phyloP scores from a whole-genome alignment of 1,140 invertebrate genomes.

The Pseudomyrmex pallidus region DNA sequence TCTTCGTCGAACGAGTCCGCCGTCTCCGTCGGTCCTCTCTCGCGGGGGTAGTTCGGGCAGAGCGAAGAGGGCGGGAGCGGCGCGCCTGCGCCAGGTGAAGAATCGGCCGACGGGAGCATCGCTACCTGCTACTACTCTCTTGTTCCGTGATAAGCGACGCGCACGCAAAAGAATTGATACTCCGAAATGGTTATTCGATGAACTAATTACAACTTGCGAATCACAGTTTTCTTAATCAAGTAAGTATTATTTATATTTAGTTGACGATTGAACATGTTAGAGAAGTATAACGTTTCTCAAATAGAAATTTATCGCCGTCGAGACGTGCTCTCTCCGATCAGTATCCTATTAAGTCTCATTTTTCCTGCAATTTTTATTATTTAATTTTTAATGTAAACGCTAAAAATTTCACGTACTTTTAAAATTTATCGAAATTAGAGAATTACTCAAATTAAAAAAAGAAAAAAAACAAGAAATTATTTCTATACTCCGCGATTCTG shows the following conservation, averaged over 20 bases:
- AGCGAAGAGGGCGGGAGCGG: slow-evolving; percentile 18
- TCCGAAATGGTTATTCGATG: slow-evolving; percentile 7
- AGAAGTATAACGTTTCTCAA: too few relatives aligned
- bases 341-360: too few relatives aligned
- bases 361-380: too few relatives aligned
- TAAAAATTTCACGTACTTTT: too few relatives aligned
- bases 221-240: neutral
- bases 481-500: too few relatives aligned
- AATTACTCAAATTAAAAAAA: too few relatives aligned
- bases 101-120: slow-evolving; percentile 64
- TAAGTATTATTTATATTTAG: neutral
- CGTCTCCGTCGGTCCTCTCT: slow-evolving; percentile 74
- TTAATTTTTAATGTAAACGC: too few relatives aligned
- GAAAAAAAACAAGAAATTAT: too few relatives aligned
- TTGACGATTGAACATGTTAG: too few relatives aligned
- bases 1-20: slow-evolving; percentile 78
- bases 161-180: slow-evolving; percentile 18
- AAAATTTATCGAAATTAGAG: too few relatives aligned
- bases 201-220: slow-evolving; percentile 5
- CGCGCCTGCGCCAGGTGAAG: slow-evolving; percentile 72
- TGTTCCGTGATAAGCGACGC: slow-evolving; percentile 20
- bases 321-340: too few relatives aligned
- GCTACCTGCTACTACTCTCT: slow-evolving; percentile 59
- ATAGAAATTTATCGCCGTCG: too few relatives aligned
- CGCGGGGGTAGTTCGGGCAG: slow-evolving; percentile 53